Evolutionary conservation across 2,113 vertebrate species (phyloP), one percentile per base, ranked within the genome.

Genomic region (Gambusia affinis): DNA sequence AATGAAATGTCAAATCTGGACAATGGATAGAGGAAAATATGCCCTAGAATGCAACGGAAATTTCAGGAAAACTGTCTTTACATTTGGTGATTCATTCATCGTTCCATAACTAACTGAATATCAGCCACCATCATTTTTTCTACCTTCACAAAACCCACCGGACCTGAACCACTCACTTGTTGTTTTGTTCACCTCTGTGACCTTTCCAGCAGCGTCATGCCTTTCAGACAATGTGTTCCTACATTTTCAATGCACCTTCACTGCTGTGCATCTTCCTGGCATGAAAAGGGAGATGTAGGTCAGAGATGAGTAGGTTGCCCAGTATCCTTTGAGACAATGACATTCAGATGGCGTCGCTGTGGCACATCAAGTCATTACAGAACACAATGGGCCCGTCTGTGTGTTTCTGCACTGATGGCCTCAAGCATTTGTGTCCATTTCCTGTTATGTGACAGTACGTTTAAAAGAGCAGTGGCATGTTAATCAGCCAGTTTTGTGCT

Each of bases 1-100:
- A 82, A 61, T 76, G 82, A 76, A 73, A 77, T 83, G 86, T 86
- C 86, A 82, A 33, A 75, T 63, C 70, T 33, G 42, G 70, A 83
- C 81, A 67, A 76, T 79, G 79, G 27, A 27, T 27, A 27, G 27
- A 27, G 27, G 27, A 27, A 27, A 27, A 27, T 27, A 27, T 27
- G 27, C 27, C 27, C 27, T 27, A 27, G 27, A 27, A 27, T 27
- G 27, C 27, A 27, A 27, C 27, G 27, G 27, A 27, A 27, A 27
- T 27, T 27, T 27, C 27, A 27, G 27, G 27, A 27, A 27, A 27
- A 27, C 27, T 27, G 27, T 27, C 27, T 27, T 27, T 27, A 27
- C 27, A 27, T 27, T 27, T 27, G 27, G 27, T 27, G 27, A 27
- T 27, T 27, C 27, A 27, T 27, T 27, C 27, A 27, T 27, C 27